Evolutionary conservation across 2,797 vertebrate genomes (phyloP), one percentile per base, ranked within the genome.

Genomic region (Enteromius trimaculatus): DNA sequence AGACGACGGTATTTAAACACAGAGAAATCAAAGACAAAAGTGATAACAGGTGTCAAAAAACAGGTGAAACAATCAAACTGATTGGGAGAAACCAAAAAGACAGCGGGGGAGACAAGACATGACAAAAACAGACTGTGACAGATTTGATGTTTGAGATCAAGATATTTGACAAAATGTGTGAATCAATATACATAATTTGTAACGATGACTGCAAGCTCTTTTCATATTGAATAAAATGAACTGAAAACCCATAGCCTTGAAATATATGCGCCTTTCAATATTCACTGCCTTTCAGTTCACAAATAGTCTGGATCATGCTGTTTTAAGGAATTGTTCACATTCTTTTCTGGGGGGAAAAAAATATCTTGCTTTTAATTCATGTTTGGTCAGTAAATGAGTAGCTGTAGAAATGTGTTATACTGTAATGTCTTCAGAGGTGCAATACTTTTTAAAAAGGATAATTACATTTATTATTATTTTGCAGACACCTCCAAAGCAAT

Each of bases 211-310:
- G 21, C 74, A 9, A 39, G 13, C 53, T 60, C 31, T 39, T 29
- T 72, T 31, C 37, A 55, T 55, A 76, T 53, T 23, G 53, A 60
- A 42, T 76, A 42, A 14, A 77, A 26, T 26, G 7, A 7, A 42
- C 74, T 77, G 13, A 77, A 76, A 76, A 42, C n/a, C 31, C n/a
- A 13, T 76, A n/a, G 53, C 53, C 74, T 77, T 77, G 74, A 77
- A 60, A 77, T 58, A n/a, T n/a, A 21, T 72, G 31, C 1, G 5
- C 1, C 29, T n/a, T 53, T 55, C 31, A 77, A 17, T 49, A 76
- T 13, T 75, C 19, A 55, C 31, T 23, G 51, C 21, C 31, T 76
- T 23, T 76, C 21, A 58, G 9, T 16, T 5, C 11, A 34, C 5
- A 8, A 74, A 74, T 3, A 74, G 49, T 31, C 26, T 74, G 70